Conservation (phyloP, 2,888 invertebrate species). For the Eugnorisma glareosa region DNA sequence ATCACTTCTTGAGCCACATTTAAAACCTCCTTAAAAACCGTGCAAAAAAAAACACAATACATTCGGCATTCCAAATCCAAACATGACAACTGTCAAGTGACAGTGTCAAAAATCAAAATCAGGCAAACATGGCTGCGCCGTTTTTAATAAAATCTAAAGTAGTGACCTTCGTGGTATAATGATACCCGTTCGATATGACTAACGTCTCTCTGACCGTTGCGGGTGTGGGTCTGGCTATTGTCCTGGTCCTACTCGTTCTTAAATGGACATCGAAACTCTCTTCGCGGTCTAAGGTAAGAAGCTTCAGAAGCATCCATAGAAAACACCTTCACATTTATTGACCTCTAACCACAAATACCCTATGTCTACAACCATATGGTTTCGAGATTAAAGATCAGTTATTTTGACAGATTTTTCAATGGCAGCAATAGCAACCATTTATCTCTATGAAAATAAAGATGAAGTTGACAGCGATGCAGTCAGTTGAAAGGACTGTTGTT, state of each 20-base stretch:
- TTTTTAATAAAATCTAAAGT: conserved; percentile 54
- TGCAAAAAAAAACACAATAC: conserved; percentile 6
- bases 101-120: conserved; percentile 47
- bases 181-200: conserved; percentile 72
- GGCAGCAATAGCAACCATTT: too few relatives aligned
- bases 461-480: background rate
- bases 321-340: background rate
- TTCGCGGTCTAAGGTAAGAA: conserved; percentile 69
- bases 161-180: conserved; percentile 65
- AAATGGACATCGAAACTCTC: conserved; percentile 75
- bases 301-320: background rate
- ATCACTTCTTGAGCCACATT: background rate
- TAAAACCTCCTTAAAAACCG: conserved; percentile 8
- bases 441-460: background rate
- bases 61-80: conserved; percentile 70
- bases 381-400: background rate
- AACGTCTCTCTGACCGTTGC: conserved; percentile 71
- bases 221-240: conserved; percentile 74
- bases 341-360: too few relatives aligned
- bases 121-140: conserved; percentile 52
- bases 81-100: conserved; percentile 58
- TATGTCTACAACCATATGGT: background rate
- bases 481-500: background rate
- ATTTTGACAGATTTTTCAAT: background rate
- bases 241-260: conserved; percentile 73